A percentile compares a stretch with the other conserved stretches of the same genome.
phyloP scores from a whole-genome alignment of 2,113 vertebrate genomes.

The cattle (Bos taurus) region DNA sequence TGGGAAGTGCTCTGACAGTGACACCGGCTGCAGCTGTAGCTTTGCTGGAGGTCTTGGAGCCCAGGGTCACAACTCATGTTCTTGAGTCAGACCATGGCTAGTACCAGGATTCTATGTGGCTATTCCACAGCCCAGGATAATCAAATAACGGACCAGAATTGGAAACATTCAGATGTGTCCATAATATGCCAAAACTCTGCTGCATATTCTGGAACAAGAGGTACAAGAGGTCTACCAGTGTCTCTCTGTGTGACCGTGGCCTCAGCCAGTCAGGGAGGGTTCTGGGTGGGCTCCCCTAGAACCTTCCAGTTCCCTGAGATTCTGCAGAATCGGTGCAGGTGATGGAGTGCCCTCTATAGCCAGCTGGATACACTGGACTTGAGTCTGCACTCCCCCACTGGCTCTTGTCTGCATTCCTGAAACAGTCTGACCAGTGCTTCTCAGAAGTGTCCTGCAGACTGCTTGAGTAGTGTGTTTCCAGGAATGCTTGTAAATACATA shows the following conservation, averaged over 20 bases:
- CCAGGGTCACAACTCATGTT: background rate
- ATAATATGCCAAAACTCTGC: background rate
- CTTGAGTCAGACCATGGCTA: background rate
- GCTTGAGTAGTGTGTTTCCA: background rate
- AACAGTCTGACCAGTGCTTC: background rate
- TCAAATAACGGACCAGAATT: background rate
- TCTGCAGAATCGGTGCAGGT: background rate
- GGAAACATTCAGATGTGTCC: background rate
- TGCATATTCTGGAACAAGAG: background rate
- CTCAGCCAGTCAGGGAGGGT: too few relatives aligned
- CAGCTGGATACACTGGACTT: rapidly evolving
- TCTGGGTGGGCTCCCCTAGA: background rate
- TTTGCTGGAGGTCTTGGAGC: background rate
- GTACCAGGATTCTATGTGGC: background rate
- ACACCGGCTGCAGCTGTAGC: rapidly evolving
- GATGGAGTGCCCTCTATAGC: background rate
- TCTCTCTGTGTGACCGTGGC: background rate
- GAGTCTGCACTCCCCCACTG: background rate
- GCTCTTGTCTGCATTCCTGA: background rate
- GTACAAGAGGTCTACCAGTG: background rate
- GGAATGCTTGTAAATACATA: background rate
- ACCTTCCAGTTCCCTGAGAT: background rate
- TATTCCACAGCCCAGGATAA: background rate
- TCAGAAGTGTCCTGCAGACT: background rate
- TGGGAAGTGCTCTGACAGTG: background rate